Conservation (phyloP, 2,888 invertebrate genomes). For the Machimus atricapillus region DNA sequence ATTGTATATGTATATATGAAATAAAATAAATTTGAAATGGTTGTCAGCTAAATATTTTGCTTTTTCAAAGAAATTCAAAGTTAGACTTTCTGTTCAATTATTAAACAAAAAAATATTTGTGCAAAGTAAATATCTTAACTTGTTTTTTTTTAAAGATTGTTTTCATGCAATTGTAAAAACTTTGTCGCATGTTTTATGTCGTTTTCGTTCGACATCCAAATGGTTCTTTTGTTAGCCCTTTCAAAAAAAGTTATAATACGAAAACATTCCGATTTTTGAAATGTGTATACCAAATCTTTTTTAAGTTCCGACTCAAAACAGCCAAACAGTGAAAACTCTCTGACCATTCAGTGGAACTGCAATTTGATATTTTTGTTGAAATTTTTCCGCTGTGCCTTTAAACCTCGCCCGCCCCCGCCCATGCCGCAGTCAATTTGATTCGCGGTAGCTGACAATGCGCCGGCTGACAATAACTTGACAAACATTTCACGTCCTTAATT, state of each 20-base stretch:
- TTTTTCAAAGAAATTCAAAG: no score
- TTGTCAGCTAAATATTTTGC: no score
- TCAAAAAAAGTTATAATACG: neutral
- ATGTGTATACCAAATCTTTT: neutral
- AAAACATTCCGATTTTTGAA: neutral
- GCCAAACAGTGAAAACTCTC: neutral
- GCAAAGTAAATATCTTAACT: no score
- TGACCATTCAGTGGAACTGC: neutral
- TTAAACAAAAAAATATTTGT: no score
- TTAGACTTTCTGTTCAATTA: no score
- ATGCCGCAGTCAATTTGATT: constrained; percentile 3
- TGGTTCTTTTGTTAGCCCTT: no score
- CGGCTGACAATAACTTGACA: constrained; percentile 19
- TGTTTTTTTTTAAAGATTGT: no score
- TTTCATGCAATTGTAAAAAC: no score
- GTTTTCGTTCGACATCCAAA: no score
- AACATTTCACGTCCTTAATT: constrained; percentile 38
- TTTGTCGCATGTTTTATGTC: no score
- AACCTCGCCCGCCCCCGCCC: neutral
- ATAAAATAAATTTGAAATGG: no score
- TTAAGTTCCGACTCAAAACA: neutral
- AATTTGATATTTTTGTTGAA: neutral
- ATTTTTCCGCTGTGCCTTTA: neutral
- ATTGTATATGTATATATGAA: no score
- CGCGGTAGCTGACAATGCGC: neutral